phyloP scores from a whole-genome alignment of 1,140 invertebrate genomes.

The Lordiphosa stackelbergi region DNA sequence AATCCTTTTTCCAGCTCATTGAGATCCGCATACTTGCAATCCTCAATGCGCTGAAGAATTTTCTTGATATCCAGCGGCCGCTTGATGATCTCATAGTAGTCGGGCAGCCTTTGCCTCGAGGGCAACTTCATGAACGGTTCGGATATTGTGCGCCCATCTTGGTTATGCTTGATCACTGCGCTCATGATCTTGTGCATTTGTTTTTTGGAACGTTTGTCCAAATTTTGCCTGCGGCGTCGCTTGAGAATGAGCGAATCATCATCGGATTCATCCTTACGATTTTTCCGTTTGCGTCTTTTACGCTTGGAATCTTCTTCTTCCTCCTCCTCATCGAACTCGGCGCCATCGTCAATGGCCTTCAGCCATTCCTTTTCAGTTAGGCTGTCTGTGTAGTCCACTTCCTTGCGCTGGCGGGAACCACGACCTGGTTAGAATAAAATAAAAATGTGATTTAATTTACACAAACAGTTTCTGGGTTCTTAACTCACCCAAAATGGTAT shows the following conservation, averaged over 20 bases:
- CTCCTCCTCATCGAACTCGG: slow-evolving; percentile 86
- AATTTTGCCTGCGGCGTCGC: slow-evolving; percentile 79
- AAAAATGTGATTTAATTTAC: not conserved
- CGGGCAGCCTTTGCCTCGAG: slow-evolving; percentile 92
- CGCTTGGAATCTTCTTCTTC: slow-evolving; percentile 82
- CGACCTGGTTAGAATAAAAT: slow-evolving; percentile 79
- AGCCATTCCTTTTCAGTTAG: slow-evolving; percentile 98
- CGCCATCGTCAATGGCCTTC: slow-evolving; percentile 87
- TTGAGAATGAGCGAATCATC: slow-evolving; percentile 79
- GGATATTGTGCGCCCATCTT: slow-evolving; percentile 90
- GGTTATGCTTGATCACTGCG: slow-evolving; percentile 88
- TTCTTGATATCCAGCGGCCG: slow-evolving; percentile 97
- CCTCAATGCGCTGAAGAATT: slow-evolving; percentile 90
- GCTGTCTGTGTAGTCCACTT: slow-evolving; percentile 98
- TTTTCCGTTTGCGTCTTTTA: slow-evolving; percentile 79
- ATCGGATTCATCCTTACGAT: slow-evolving; percentile 80
- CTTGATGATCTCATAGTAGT: slow-evolving; percentile 99
- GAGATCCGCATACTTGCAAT: slow-evolving; percentile 91
- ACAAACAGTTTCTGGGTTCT: not conserved
- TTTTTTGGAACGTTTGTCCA: slow-evolving; percentile 83
- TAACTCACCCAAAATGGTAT: slow-evolving; percentile 82
- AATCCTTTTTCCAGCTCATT: slow-evolving; percentile 95
- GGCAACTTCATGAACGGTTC: slow-evolving; percentile 97
- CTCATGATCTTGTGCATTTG: slow-evolving; percentile 90
- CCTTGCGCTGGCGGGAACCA: slow-evolving; percentile 95